Percentiles rank a stretch among this genome's conserved stretches.
Conservation (phyloP, 2,113 vertebrate species). For the Perccottus glenii region DNA sequence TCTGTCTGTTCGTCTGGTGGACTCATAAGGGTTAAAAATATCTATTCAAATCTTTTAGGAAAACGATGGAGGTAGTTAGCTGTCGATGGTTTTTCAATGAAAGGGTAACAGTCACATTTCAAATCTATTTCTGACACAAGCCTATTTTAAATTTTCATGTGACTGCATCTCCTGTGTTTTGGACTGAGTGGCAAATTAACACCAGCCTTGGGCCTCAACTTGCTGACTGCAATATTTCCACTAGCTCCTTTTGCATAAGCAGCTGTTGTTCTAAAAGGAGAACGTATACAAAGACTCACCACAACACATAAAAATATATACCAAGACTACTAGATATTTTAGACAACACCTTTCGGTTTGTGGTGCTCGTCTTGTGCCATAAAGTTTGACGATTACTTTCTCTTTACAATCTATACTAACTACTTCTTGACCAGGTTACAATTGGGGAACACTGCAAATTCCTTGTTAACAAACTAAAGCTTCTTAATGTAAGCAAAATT, state of each 20-base stretch:
- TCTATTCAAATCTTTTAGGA: slow-evolving; percentile 54
- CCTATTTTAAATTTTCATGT: slow-evolving; percentile 25
- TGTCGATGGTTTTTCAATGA: slow-evolving; percentile 33
- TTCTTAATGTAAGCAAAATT: too few species aligned
- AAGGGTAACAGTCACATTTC: slow-evolving; percentile 44
- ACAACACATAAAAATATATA: slow-evolving; percentile 25
- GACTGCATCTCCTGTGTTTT: slow-evolving; percentile 19
- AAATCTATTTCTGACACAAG: slow-evolving; percentile 48
- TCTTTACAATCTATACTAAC: not conserved
- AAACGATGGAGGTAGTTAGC: slow-evolving; percentile 40
- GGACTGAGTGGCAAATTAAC: slow-evolving; percentile 11
- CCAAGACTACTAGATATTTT: not conserved
- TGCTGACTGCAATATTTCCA: slow-evolving; percentile 13
- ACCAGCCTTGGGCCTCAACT: slow-evolving; percentile 5
- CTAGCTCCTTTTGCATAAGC: slow-evolving; percentile 28
- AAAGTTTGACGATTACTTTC: not conserved
- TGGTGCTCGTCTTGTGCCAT: not conserved
- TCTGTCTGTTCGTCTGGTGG: slow-evolving; percentile 70
- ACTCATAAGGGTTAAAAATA: slow-evolving; percentile 60
- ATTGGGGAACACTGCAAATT: too few species aligned
- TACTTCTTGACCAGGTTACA: not conserved
- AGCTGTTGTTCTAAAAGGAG: slow-evolving; percentile 22
- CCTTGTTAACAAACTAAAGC: too few species aligned
- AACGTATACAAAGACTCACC: slow-evolving; percentile 25
- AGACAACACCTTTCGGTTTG: not conserved